Percentiles rank a stretch among this genome's conserved stretches.
Evolutionary conservation across 1,140 invertebrate genomes (phyloP).

Genomic region (Cepaea nemoralis): DNA sequence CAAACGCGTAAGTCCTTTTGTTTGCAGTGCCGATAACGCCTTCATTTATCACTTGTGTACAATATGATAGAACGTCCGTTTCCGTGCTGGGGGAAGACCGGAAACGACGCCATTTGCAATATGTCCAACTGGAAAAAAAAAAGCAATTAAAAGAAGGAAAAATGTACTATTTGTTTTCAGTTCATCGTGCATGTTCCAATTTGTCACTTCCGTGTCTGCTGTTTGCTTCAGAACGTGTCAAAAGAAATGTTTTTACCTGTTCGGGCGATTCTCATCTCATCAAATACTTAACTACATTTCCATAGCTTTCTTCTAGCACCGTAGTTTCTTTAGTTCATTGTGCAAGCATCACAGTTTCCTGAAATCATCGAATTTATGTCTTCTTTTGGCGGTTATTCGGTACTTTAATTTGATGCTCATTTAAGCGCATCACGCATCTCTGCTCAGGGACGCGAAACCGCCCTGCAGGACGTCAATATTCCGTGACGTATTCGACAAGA

Average conservation of each 20-base stretch:
- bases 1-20: conserved; percentile 16
- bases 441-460: too few relatives aligned
- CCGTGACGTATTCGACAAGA: too few relatives aligned
- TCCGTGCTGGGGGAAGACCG: conserved; percentile 13
- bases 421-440: too few relatives aligned
- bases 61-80: conserved; percentile 30
- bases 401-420: too few relatives aligned
- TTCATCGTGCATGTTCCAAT: neutral
- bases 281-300: too few relatives aligned
- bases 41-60: conserved; percentile 33
- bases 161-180: neutral
- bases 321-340: too few relatives aligned
- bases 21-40: conserved; percentile 26
- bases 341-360: too few relatives aligned
- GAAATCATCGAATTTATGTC: too few relatives aligned
- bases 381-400: too few relatives aligned
- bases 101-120: conserved; percentile 36
- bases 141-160: neutral
- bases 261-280: neutral
- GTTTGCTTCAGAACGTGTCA: conserved; percentile 12
- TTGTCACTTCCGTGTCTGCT: conserved; percentile 1
- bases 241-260: neutral
- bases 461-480: too few relatives aligned
- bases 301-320: too few relatives aligned
- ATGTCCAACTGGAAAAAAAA: neutral